These are phyloP conservation scores for Stictocephala bisonia DNA, from an alignment of 2,888 invertebrate species.

Conservation along the genomic window DNA sequence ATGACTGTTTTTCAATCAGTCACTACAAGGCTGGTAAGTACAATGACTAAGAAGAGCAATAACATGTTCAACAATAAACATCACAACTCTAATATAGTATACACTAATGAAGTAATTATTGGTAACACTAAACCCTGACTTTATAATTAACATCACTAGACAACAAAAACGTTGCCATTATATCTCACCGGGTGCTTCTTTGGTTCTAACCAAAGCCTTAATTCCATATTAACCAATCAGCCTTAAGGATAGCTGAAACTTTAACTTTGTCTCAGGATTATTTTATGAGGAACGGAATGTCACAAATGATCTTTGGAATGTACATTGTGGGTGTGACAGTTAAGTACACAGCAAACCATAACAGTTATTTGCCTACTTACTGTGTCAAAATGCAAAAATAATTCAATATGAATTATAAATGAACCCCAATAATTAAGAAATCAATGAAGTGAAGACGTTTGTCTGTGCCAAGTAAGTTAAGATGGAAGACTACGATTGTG, in stretches of 20 bases:
- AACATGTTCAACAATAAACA: conserved; percentile 35
- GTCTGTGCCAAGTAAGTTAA: background rate
- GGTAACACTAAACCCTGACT: conserved; percentile 43
- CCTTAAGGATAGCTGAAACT: background rate
- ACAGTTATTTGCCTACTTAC: conserved; percentile 7
- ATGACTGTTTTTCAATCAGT: too few species aligned
- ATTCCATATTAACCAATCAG: conserved; percentile 6
- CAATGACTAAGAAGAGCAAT: conserved; percentile 22
- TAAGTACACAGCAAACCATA: conserved; percentile 15
- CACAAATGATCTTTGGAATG: conserved; percentile 2
- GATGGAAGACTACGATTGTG: conserved; percentile 27
- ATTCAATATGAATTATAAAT: conserved; percentile 34
- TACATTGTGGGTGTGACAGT: background rate
- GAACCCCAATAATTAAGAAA: background rate
- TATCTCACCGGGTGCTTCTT: background rate
- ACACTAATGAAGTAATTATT: background rate
- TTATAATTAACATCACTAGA: conserved; percentile 40
- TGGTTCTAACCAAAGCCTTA: conserved; percentile 16
- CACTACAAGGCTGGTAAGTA: too few species aligned
- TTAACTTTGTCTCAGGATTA: conserved; percentile 23
- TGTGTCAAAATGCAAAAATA: background rate
- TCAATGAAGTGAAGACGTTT: background rate
- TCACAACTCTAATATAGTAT: background rate
- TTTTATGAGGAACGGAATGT: conserved; percentile 16
- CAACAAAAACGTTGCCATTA: conserved; percentile 33